These are phyloP conservation scores for Myripristis jacobus DNA, from an alignment of 2,797 vertebrate genomes.

Conservation along the genomic window DNA sequence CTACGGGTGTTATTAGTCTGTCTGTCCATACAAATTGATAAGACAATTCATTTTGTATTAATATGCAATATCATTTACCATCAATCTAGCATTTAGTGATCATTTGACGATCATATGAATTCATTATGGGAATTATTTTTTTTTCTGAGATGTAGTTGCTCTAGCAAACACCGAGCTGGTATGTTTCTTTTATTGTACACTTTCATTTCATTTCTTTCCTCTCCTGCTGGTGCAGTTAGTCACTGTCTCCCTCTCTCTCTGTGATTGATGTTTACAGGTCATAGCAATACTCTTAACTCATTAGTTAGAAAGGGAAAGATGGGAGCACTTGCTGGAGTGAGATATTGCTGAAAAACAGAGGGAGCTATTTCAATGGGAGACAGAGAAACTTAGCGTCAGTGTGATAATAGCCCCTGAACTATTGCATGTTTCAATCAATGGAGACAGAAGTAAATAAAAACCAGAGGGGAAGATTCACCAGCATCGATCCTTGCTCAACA, in stretches of 20 bases:
- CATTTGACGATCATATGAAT: conserved; percentile 48
- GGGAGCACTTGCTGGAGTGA: conserved; percentile 81
- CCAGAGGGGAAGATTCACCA: conserved; percentile 88
- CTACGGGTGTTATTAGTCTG: conserved; percentile 40
- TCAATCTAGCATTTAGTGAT: conserved; percentile 42
- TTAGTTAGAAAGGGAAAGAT: conserved; percentile 85
- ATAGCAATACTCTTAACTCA: conserved; percentile 86
- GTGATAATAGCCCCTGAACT: conserved; percentile 89
- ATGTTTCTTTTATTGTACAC: conserved; percentile 78
- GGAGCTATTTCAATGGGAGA: conserved; percentile 81
- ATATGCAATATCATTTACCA: conserved; percentile 41
- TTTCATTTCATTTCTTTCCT: conserved; percentile 78
- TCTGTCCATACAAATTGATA: conserved; percentile 42
- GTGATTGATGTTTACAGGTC: conserved; percentile 85
- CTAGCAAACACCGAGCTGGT: conserved; percentile 47
- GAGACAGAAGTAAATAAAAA: conserved; percentile 89
- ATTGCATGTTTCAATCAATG: conserved; percentile 91
- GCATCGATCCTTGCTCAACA: conserved; percentile 93
- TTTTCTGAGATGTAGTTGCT: conserved; percentile 33
- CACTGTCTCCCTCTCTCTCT: conserved; percentile 75
- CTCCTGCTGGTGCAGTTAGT: conserved; percentile 74
- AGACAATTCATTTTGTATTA: conserved; percentile 32
- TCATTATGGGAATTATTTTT: conserved; percentile 54
- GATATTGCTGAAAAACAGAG: conserved; percentile 80
- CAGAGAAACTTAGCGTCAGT: conserved; percentile 89